These are phyloP conservation scores for Lampris incognitus DNA, from an alignment of 2,113 vertebrate genomes.

Conservation along the genomic window DNA sequence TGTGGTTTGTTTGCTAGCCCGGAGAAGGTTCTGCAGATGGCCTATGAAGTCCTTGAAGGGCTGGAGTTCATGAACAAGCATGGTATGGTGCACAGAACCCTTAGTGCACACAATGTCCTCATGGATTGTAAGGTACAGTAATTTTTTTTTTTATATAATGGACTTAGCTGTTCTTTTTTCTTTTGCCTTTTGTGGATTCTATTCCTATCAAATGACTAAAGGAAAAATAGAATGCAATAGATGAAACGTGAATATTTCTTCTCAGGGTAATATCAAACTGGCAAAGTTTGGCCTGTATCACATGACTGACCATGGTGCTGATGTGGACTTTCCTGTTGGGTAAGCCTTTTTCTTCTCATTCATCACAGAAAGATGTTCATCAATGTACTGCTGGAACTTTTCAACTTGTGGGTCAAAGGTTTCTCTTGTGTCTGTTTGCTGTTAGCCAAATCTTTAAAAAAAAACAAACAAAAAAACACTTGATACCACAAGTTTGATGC, in stretches of 20 bases:
- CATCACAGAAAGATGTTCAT: slow-evolving; percentile 36
- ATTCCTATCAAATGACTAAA: not conserved
- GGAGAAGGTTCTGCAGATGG: slow-evolving; percentile 87
- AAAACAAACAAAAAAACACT: slow-evolving; percentile 50
- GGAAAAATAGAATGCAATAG: not conserved
- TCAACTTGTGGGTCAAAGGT: slow-evolving; percentile 38
- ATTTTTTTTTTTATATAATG: not conserved
- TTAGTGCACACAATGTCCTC: slow-evolving; percentile 91
- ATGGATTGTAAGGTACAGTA: slow-evolving; percentile 89
- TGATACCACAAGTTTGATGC: slow-evolving; percentile 61
- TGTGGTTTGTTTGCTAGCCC: slow-evolving; percentile 76
- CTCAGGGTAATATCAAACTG: slow-evolving; percentile 91
- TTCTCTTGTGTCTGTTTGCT: slow-evolving; percentile 43
- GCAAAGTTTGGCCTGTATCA: slow-evolving; percentile 98
- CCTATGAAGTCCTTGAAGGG: slow-evolving; percentile 92
- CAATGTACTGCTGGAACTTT: slow-evolving; percentile 32
- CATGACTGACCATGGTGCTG: slow-evolving; percentile 95
- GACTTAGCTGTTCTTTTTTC: not conserved
- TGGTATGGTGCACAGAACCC: slow-evolving; percentile 93
- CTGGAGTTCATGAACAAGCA: slow-evolving; percentile 94
- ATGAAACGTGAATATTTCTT: not conserved
- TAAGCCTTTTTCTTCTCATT: slow-evolving; percentile 73
- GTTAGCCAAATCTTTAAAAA: slow-evolving; percentile 26
- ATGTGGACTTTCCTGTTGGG: slow-evolving; percentile 99
- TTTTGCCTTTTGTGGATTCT: not conserved